Evolutionary conservation across 1,140 invertebrate species (phyloP).

Genomic region (Luehdorfia chinensis): DNA sequence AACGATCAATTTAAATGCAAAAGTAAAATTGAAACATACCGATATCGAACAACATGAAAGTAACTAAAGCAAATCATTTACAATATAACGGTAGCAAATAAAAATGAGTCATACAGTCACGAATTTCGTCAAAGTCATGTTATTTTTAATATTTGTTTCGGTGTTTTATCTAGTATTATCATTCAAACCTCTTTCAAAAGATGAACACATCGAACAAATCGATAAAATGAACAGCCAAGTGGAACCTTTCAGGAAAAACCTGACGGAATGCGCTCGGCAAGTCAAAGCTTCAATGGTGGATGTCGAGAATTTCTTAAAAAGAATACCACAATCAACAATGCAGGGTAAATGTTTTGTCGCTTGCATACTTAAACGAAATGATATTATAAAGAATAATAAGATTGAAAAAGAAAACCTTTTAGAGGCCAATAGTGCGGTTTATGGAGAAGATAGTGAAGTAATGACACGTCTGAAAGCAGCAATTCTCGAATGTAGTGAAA

Average conservation of each 20-base stretch:
- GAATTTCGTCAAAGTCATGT: no score
- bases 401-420: constrained; percentile 46
- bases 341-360: constrained; percentile 70
- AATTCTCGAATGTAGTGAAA: constrained; percentile 43
- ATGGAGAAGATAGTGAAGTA: constrained; percentile 60
- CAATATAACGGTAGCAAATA: no score
- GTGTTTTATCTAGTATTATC: constrained; percentile 35
- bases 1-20: no score
- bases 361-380: constrained; percentile 61
- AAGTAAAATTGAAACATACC: no score
- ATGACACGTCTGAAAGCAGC: constrained; percentile 45
- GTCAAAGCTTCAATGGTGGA: constrained; percentile 60
- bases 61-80: no score
- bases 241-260: constrained; percentile 60
- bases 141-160: not conserved
- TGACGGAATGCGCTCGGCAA: constrained; percentile 64
- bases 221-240: constrained; percentile 58
- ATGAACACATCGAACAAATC: constrained; percentile 51
- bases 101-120: no score
- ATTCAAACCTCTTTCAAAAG: constrained; percentile 48
- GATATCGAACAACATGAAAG: no score
- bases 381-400: constrained; percentile 61
- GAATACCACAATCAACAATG: constrained; percentile 51
- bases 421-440: constrained; percentile 53
- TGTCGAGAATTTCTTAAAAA: constrained; percentile 61